Conservation (phyloP, 2,113 vertebrate species). For the Ursus arctos region DNA sequence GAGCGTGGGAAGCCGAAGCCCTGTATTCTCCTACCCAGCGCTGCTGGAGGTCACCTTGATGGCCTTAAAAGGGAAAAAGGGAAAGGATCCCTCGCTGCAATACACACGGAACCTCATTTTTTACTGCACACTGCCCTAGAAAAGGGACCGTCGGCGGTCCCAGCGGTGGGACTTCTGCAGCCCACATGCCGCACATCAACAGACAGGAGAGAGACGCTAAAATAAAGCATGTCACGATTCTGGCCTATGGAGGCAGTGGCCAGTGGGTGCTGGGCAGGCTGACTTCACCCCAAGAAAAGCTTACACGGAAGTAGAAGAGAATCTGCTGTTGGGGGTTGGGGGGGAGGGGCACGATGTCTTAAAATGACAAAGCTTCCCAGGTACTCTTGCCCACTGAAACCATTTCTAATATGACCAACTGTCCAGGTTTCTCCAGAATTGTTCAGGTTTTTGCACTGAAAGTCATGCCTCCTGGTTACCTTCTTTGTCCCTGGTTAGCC, state of each 20-base stretch:
- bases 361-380: neutral
- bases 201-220: neutral
- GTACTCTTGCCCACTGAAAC: neutral
- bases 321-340: neutral
- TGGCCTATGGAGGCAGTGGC: accelerated
- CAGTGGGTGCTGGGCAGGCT: accelerated
- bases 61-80: accelerated
- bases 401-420: neutral
- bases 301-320: neutral
- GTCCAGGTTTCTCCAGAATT: neutral
- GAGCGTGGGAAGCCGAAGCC: neutral
- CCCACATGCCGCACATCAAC: neutral
- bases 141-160: neutral
- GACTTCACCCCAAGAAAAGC: neutral
- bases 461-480: accelerated
- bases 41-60: neutral
- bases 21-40: accelerated
- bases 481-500: neutral
- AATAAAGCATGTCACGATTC: accelerated
- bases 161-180: accelerated
- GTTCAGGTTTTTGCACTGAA: neutral
- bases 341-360: neutral
- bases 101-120: neutral
- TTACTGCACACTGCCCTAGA: neutral
- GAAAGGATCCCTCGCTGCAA: neutral